Evolutionary conservation across 2,113 vertebrate species (phyloP), one percentile per base, ranked within the genome.

Genomic region (Prolemur simus): DNA sequence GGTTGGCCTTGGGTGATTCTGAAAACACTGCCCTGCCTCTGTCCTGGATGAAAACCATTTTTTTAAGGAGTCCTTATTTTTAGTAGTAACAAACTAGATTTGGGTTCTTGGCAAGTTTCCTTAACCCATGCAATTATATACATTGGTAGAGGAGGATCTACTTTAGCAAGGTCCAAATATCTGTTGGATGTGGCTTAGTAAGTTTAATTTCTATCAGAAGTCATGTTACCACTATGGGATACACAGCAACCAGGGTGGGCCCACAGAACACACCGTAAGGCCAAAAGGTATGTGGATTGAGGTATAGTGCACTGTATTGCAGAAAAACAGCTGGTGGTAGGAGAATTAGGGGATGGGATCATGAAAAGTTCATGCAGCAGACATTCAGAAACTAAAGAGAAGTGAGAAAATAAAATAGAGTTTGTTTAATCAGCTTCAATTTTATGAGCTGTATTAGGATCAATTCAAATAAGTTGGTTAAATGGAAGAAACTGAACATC

Each of bases 311-410:
- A 66, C 14, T 66, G 12, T 6, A 8, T 2, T 68, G 14, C 10
- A 47, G 23, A 86, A 80, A 78, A 9, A 47, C 49, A 91, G 45
- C 10, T 39, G 9, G 27, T 49, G 4, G 17, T 37, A 86, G 84
- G 23, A 94, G 21, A 69, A 37, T 58, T 15, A 25, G 12, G 12
- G 12, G 29, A 12, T 21, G 20, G 4, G 39, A 58, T 45, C 29
- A 13, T 47, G 15, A 71, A 64, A n/a, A 58, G 17, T 60, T 76
- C 18, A 52, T 82, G 25, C 2, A 66, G 23, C 21, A 77, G 25
- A 64, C 49, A 85, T 47, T 71, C 34, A 73, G 42, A 52, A 92
- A 74, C 18, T 15, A 34, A 82, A 95, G 47, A 82, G 63, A 69
- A 32, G 12, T 21, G 68, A 85, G 78, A 64, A 92, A 73, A 64